Evolutionary conservation across 2,113 vertebrate genomes (phyloP).

Genomic region (Cyrtonyx montezumae): DNA sequence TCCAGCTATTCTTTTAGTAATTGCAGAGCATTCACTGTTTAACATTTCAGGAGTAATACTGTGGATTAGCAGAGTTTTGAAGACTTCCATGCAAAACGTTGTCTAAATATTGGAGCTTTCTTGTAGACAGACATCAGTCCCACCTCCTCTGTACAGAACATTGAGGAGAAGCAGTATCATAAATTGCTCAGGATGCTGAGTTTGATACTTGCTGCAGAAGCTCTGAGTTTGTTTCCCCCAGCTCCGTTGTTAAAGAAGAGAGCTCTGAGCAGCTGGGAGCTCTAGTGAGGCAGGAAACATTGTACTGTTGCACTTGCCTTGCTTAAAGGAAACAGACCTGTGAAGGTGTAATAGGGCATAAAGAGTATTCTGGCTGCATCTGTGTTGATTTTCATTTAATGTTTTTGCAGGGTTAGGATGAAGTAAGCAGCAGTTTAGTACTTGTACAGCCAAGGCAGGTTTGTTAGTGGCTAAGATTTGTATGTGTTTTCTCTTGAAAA

Average conservation of each 20-base stretch:
- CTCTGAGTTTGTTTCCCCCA: not conserved
- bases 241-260: not conserved
- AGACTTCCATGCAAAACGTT: fast-evolving
- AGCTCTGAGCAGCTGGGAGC: not conserved
- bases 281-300: not conserved
- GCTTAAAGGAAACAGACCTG: not conserved
- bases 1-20: not conserved
- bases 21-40: not conserved
- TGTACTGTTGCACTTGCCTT: not conserved
- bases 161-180: fast-evolving
- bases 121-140: not conserved
- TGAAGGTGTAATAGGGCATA: not conserved
- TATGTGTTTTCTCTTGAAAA: not conserved
- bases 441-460: not conserved
- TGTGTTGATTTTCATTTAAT: not conserved
- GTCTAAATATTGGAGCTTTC: not conserved
- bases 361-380: not conserved
- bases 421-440: not conserved
- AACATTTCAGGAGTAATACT: not conserved
- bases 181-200: not conserved
- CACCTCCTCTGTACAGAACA: not conserved
- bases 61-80: not conserved
- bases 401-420: not conserved
- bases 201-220: not conserved
- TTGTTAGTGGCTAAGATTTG: not conserved